phyloP scores from a whole-genome alignment of 2,888 invertebrate genomes.

The Nasonovia ribisnigri region DNA sequence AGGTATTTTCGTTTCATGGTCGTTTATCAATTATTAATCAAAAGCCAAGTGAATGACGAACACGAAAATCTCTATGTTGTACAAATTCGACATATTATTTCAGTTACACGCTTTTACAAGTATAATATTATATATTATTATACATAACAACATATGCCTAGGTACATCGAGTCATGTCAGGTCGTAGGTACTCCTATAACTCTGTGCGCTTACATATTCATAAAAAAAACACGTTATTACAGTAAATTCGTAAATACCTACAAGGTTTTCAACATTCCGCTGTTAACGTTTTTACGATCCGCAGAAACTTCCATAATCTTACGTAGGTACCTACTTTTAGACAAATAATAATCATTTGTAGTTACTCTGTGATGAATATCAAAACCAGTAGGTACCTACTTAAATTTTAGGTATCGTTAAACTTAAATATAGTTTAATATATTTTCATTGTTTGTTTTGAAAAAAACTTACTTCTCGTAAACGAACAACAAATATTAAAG shows the following conservation, averaged over 20 bases:
- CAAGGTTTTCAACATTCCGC: neutral
- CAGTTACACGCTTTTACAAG: neutral
- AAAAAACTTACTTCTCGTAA: neutral
- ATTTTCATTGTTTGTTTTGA: neutral
- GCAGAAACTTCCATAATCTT: neutral
- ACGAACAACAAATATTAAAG: neutral
- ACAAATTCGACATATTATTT: neutral
- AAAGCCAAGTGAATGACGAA: neutral
- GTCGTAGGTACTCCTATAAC: neutral
- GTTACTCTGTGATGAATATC: neutral
- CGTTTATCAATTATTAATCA: conserved; percentile 7
- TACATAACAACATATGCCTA: neutral
- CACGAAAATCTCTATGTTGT: conserved; percentile 12
- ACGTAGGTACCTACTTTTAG: neutral
- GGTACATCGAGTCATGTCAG: neutral
- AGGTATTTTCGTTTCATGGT: conserved; percentile 31
- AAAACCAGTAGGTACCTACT: neutral
- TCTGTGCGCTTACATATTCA: neutral
- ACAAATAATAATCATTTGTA: neutral
- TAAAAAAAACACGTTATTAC: neutral
- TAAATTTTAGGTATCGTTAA: neutral
- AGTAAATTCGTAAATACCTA: neutral
- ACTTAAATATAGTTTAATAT: neutral
- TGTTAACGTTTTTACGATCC: neutral
- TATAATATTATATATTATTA: neutral